Evolutionary conservation across 2,797 vertebrate species (phyloP), one percentile per base, ranked within the genome.

Genomic region (Sciurus vulgaris): DNA sequence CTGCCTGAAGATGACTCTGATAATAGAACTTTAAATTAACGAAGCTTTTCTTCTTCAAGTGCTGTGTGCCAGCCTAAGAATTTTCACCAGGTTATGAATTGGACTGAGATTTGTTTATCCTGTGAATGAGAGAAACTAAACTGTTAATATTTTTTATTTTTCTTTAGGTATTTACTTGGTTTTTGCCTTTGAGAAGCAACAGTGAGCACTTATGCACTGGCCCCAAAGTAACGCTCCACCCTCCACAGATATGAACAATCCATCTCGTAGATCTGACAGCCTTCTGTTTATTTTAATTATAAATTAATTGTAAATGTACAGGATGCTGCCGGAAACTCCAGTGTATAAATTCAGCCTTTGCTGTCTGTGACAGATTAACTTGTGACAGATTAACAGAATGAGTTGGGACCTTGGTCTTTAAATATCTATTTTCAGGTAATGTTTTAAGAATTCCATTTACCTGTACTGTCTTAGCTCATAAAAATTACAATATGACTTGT

Each of bases 111-210:
- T 49, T 73, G 33, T 63, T 97, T 79, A 51, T 38, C 7, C 4
- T 84, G 13, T 54, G 3, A 24, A 69, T 83, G 5, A 20, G 24
- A 93, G 65, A 76, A 93, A 79, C 51, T 54, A 79, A 91, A 15
- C 28, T 67, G 54, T 89, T 72, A 97, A 28, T 82, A 44, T 93
- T 86, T 84, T 89, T 87, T 8, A 65, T 97, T 91, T 93, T 11
- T 97, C 28, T 95, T 41, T 96, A 99, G 99, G 99, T 98, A 99
- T 99, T 98, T 99, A 99, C 98, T 98, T 99, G 99, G 99, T 99
- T 91, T 99, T 99, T 98, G 99, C 99, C 63, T 99, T 99, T 96
- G 99, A 99, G 98, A 99, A 99, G 97, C 99, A 99, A 95, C 97
- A 87, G 20, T 99, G 97, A 99, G 96, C 78, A 94, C 1, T 0